Base-by-base conservation (phyloP, 2,888 invertebrate genomes). In the Bembecia ichneumoniformis region DNA sequence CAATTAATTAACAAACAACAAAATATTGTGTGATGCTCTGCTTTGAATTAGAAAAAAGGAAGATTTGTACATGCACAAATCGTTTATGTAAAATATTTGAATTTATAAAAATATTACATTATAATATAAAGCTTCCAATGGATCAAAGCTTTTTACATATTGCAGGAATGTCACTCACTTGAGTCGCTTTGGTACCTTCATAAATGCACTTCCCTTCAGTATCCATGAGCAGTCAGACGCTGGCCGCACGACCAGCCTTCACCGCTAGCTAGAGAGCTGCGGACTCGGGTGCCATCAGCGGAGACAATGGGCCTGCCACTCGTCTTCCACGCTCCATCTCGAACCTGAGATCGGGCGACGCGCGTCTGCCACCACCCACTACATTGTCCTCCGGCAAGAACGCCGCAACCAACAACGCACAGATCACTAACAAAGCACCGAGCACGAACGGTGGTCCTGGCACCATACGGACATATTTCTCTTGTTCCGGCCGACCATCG, bases 381-480 rank as follows among this genome's bases (percentile, higher is more conserved):
- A 75, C 55, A 20, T 71, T 68, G 51, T 91, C 90, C 71, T 94
- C 94, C 20, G 94, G 94, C 81, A 96, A 93, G 87, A 95, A 96
- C 47, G 94, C 92, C 48, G 96, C 95, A 65, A 99, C 97, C 64
- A 98, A 87, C 64, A 99, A 91, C 53, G 99, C 99, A 78, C 97
- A 93, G 66, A 99, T 93, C 60, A 99, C 99, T 82, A 99, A 91
- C 74, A 99, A 89, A 49, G 99, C 97, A 53, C 99, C 99, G 82
- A 99, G 95, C 55, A 99, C 96, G 82, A 99, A 99, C 11, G 99
- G 99, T 51, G 99, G 99, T 1, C 99, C 99, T 36, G 98, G 98
- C 70, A 98, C 92, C 73, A 96, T 83, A 88, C 95, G 87, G 56
- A 91, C 69, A 84, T 87, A 82, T 51, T 76, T 74, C 53, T 86